Evolutionary conservation across 2,888 invertebrate genomes (phyloP).

Genomic region (Stenoptilia bipunctidactyla): DNA sequence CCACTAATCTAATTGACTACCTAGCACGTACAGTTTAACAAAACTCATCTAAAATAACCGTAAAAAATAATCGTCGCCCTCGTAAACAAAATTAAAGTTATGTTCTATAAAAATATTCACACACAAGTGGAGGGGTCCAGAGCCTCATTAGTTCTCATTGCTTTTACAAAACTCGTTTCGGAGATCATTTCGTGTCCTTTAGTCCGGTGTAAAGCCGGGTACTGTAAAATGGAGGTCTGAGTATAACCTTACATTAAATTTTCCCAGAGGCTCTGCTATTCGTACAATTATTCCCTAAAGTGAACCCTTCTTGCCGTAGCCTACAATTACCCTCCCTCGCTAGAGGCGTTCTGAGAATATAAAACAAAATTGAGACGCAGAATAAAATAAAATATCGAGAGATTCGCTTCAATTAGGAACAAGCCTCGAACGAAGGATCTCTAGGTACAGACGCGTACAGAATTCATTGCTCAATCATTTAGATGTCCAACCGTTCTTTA

Average conservation of each 20-base stretch:
- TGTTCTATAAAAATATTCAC: conserved; percentile 54
- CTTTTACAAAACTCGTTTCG: conserved; percentile 61
- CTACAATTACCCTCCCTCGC: conserved; percentile 66
- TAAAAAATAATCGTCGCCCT: conserved; percentile 48
- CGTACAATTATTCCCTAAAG: conserved; percentile 66
- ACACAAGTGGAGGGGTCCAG: conserved; percentile 40
- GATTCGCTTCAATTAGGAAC: conserved; percentile 47
- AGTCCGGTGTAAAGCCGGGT: conserved; percentile 53
- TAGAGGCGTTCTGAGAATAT: conserved; percentile 48
- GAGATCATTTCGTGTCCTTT: conserved; percentile 59
- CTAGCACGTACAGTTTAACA: conserved; percentile 17
- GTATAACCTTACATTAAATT: conserved; percentile 62
- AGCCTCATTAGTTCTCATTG: conserved; percentile 57
- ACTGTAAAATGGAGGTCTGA: conserved; percentile 42
- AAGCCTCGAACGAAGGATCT: conserved; percentile 26
- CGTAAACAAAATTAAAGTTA: conserved; percentile 55
- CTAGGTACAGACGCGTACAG: conserved; percentile 33
- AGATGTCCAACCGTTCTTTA: no score
- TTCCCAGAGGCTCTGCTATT: conserved; percentile 59
- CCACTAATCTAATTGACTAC: background rate
- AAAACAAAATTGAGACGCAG: conserved; percentile 58
- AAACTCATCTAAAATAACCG: conserved; percentile 29
- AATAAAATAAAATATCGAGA: conserved; percentile 59
- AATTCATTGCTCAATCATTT: conserved; percentile 8
- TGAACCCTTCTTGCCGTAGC: conserved; percentile 54